Conservation (phyloP, 2,797 vertebrate genomes). For the Ceyx erithaca region DNA sequence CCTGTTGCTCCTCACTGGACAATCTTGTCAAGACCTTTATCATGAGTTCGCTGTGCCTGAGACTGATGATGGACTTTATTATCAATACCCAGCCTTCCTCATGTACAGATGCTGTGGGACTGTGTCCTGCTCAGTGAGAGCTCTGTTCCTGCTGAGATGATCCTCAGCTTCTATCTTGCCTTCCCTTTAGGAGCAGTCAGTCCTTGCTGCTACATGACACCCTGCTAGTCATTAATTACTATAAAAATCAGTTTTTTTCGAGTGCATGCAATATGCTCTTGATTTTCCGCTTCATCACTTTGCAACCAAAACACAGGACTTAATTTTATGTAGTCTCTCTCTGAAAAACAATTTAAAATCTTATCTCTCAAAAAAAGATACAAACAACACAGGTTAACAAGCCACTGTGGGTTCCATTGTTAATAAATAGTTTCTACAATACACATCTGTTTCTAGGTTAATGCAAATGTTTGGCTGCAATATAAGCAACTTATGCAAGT, state of each 20-base stretch:
- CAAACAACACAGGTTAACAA: neutral
- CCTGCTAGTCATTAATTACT: neutral
- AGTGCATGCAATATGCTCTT: neutral
- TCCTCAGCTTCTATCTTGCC: neutral
- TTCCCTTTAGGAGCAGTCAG: neutral
- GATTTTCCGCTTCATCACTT: neutral
- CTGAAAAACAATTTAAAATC: neutral
- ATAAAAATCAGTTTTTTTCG: neutral
- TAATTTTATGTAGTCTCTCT: neutral
- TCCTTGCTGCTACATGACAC: neutral
- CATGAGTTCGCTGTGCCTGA: neutral
- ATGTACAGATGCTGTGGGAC: neutral
- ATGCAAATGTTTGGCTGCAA: neutral
- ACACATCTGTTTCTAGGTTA: neutral
- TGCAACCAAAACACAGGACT: neutral
- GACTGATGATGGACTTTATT: neutral
- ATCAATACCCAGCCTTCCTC: neutral
- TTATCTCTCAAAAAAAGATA: neutral
- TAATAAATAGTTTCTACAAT: neutral
- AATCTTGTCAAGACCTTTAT: neutral
- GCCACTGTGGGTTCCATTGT: neutral
- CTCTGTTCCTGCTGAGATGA: neutral
- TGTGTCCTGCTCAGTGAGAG: neutral
- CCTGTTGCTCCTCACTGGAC: neutral
- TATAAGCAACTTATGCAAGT: neutral